These are phyloP conservation scores for Xestia sexstrigata DNA, from an alignment of 2,888 invertebrate genomes.

Conservation along the genomic window DNA sequence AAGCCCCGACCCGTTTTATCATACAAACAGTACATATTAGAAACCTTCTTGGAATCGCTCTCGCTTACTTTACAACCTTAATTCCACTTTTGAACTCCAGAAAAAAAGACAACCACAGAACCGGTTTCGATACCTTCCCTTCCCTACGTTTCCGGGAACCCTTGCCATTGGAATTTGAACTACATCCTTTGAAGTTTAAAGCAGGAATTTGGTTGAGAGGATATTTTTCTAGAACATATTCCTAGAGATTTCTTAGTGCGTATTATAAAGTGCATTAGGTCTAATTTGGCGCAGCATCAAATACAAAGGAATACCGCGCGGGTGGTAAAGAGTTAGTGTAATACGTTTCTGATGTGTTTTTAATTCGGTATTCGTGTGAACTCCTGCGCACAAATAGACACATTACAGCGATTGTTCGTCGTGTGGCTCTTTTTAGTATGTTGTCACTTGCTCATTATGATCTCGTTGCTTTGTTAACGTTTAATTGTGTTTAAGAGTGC, in stretches of 20 bases:
- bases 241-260: conserved; percentile 40
- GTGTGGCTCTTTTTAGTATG: conserved; percentile 64
- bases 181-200: neutral
- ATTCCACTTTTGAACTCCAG: conserved; percentile 73
- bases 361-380: conserved; percentile 88
- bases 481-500: conserved; percentile 13
- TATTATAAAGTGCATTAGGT: conserved; percentile 48
- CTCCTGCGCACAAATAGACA: conserved; percentile 86
- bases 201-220: conserved; percentile 33
- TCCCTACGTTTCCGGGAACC: conserved; percentile 74
- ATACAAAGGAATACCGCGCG: conserved; percentile 65
- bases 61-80: conserved; percentile 67
- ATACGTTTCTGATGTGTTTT: conserved; percentile 89
- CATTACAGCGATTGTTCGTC: conserved; percentile 78
- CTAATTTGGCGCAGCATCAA: conserved; percentile 37
- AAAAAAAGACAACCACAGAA: conserved; percentile 65
- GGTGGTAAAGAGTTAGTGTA: conserved; percentile 85
- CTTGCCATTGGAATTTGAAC: conserved; percentile 39
- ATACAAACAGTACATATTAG: conserved; percentile 19
- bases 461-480: conserved; percentile 40
- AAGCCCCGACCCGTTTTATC: too few relatives aligned
- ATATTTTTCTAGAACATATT: neutral
- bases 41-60: conserved; percentile 52
- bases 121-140: conserved; percentile 67
- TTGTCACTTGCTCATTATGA: conserved; percentile 66